phyloP scores from a whole-genome alignment of 2,113 vertebrate species.

The Pluvialis apricaria region DNA sequence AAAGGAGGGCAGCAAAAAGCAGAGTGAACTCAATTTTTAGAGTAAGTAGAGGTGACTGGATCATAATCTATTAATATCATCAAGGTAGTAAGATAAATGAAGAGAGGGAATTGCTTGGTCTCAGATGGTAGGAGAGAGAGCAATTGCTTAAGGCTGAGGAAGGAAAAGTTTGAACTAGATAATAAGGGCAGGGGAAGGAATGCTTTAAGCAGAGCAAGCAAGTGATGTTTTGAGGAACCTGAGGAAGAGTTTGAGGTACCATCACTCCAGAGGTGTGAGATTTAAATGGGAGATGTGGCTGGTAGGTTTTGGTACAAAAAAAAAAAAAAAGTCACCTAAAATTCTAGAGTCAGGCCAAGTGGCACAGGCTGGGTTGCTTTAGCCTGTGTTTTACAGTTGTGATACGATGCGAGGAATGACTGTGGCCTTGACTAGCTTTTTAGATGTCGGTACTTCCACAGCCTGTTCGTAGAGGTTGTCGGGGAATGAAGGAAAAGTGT shows the following conservation, averaged over 20 bases:
- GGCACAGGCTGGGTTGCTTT: background rate
- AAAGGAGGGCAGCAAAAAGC: slow-evolving; percentile 60
- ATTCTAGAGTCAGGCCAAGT: background rate
- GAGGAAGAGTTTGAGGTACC: background rate
- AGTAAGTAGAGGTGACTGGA: slow-evolving; percentile 56
- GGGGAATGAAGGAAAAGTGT: background rate
- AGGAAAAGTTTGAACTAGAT: slow-evolving; percentile 61
- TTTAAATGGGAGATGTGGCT: background rate
- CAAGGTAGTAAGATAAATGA: slow-evolving; percentile 59
- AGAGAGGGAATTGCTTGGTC: slow-evolving; percentile 62
- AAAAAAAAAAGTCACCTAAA: background rate
- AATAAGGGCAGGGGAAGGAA: slow-evolving; percentile 1
- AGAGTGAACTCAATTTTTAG: slow-evolving; percentile 60
- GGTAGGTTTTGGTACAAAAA: background rate
- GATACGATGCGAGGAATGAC: background rate
- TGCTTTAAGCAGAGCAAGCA: slow-evolving; percentile 14
- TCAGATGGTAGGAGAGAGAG: slow-evolving; percentile 46
- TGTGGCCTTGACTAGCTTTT: background rate
- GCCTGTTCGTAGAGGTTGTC: background rate
- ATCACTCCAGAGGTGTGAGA: background rate
- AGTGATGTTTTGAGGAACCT: background rate
- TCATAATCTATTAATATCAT: slow-evolving; percentile 61
- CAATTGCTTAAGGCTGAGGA: slow-evolving; percentile 29
- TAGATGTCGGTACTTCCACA: background rate
- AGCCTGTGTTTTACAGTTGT: background rate